These are phyloP conservation scores for Florisuga fusca DNA, from an alignment of 2,797 vertebrate genomes.

Conservation along the genomic window DNA sequence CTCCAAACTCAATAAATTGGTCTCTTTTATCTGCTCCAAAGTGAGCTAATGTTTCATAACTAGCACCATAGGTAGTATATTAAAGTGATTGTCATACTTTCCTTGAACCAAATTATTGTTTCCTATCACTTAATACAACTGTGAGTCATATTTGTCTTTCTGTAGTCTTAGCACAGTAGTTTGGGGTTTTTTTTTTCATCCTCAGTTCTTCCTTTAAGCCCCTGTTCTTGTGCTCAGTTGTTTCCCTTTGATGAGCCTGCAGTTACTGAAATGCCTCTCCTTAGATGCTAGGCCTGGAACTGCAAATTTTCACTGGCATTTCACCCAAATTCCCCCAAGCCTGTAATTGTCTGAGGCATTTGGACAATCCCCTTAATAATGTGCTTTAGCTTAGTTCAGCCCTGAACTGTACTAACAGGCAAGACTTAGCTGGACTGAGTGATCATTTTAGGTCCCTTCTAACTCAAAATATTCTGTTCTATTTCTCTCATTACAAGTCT, in stretches of 20 bases:
- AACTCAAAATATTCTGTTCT: neutral
- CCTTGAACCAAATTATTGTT: neutral
- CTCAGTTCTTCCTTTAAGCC: neutral
- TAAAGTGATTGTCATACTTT: neutral
- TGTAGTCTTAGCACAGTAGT: neutral
- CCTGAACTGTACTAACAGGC: neutral
- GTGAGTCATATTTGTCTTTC: neutral
- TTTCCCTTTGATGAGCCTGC: neutral
- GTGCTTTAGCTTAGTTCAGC: neutral
- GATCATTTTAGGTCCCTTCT: neutral
- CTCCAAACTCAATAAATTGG: neutral
- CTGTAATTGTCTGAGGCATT: neutral
- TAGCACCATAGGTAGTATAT: neutral
- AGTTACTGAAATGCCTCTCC: neutral
- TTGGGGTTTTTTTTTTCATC: neutral
- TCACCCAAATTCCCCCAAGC: neutral
- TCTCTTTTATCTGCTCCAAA: neutral
- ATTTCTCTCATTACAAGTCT: neutral
- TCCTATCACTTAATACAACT: neutral
- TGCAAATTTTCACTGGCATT: neutral
- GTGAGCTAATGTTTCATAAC: neutral
- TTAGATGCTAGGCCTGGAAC: neutral
- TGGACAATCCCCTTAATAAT: neutral
- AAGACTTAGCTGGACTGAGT: neutral
- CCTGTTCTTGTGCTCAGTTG: neutral